phyloP scores from a whole-genome alignment of 2,113 vertebrate genomes.

The Catharus bicknelli region DNA sequence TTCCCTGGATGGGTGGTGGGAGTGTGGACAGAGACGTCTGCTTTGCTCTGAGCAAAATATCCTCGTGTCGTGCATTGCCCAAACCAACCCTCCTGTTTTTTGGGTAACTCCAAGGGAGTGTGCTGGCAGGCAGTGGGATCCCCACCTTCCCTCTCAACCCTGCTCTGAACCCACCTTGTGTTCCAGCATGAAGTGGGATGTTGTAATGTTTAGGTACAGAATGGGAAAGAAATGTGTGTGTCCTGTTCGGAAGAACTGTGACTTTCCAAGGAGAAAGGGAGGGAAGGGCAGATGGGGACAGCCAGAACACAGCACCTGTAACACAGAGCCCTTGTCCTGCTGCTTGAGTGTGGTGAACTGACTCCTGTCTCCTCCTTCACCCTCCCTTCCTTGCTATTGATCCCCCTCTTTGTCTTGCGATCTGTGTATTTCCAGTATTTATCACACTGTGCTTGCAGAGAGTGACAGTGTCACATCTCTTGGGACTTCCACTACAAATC shows the following conservation, averaged over 20 bases:
- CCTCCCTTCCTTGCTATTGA: not conserved
- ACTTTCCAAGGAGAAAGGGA: not conserved
- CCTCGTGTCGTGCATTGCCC: accelerated
- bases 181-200: not conserved
- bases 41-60: not conserved
- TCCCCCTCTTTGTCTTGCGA: not conserved
- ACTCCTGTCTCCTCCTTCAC: not conserved
- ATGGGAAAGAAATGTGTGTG: accelerated
- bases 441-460: not conserved
- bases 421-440: not conserved
- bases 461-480: not conserved
- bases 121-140: not conserved
- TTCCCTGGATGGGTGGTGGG: not conserved
- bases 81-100: not conserved
- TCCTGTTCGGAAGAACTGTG: accelerated
- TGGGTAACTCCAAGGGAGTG: accelerated
- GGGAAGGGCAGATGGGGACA: not conserved
- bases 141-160: not conserved
- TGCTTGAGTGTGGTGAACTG: not conserved
- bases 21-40: not conserved
- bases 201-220: not conserved
- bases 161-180: not conserved
- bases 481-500: not conserved
- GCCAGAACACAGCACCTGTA: not conserved
- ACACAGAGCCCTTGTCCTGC: not conserved